phyloP scores from a whole-genome alignment of 2,113 vertebrate species.

The Saimiri boliviensis region DNA sequence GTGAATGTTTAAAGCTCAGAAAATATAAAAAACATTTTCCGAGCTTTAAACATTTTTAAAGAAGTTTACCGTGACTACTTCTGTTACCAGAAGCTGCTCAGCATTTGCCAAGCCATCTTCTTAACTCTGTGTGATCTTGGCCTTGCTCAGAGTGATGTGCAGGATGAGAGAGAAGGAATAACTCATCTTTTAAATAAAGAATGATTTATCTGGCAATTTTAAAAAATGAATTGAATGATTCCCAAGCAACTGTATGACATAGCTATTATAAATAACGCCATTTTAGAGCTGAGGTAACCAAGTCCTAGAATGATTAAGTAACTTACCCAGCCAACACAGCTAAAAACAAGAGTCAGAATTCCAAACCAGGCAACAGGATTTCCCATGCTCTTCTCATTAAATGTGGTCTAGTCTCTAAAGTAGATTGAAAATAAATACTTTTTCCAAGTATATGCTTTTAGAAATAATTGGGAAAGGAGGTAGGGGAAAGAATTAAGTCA shows the following conservation, averaged over 20 bases:
- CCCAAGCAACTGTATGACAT: not conserved
- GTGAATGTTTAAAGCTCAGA: not conserved
- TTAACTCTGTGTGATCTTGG: not conserved
- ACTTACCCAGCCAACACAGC: not conserved
- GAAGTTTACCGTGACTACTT: not conserved
- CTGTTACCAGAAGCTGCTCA: not conserved
- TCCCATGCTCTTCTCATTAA: not conserved
- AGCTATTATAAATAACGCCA: not conserved
- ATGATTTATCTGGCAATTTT: not conserved
- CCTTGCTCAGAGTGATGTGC: not conserved
- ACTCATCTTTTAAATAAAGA: not conserved
- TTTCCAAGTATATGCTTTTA: conserved; percentile 15
- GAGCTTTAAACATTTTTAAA: not conserved
- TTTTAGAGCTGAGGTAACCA: not conserved
- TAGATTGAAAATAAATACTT: not conserved
- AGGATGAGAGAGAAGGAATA: conserved; percentile 7
- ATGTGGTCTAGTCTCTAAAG: not conserved
- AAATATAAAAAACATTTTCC: not conserved
- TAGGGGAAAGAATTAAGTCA: not conserved
- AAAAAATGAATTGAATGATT: not conserved
- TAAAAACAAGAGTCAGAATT: not conserved
- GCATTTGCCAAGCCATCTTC: not conserved
- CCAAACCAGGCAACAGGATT: not conserved
- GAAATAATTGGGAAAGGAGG: not conserved
- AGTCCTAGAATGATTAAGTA: not conserved